Percentiles rank a stretch among this genome's conserved stretches.
Evolutionary conservation across 2,888 invertebrate genomes (phyloP).

Genomic region (Molanna angustata): DNA sequence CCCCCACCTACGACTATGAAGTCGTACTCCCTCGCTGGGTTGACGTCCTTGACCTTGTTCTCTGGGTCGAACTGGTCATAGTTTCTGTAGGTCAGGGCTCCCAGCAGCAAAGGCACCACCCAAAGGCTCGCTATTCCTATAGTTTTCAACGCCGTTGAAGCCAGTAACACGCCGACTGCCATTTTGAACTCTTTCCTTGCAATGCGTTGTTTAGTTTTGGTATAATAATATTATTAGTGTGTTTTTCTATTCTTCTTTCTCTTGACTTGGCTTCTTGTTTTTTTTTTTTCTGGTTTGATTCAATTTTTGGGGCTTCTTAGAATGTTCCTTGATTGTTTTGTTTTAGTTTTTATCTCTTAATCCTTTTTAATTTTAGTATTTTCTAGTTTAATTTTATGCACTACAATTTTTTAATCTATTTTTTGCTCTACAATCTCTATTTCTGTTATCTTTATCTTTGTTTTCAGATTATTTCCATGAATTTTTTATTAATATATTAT

Average conservation of each 20-base stretch:
- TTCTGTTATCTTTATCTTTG: no score
- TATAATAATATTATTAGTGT: background rate
- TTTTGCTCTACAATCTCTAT: no score
- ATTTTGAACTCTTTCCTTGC: slow-evolving; percentile 42
- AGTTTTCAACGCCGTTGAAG: slow-evolving; percentile 76
- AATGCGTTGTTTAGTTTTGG: background rate
- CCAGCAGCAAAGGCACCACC: slow-evolving; percentile 79
- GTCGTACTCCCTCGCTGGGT: slow-evolving; percentile 74
- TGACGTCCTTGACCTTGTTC: slow-evolving; percentile 67
- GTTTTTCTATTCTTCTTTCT: background rate
- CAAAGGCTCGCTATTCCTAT: slow-evolving; percentile 77
- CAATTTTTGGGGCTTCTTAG: no score
- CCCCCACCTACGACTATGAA: slow-evolving; percentile 84
- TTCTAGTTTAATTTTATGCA: background rate
- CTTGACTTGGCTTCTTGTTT: background rate
- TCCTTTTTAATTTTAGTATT: slow-evolving; percentile 1
- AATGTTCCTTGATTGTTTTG: background rate
- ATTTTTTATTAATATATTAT: no score
- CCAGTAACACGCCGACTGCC: slow-evolving; percentile 71
- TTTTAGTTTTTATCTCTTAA: background rate
- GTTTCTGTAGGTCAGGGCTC: slow-evolving; percentile 76
- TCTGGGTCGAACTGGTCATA: slow-evolving; percentile 82
- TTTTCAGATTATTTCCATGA: no score
- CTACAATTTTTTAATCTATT: no score
- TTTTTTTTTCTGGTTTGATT: background rate